Evolutionary conservation across 1,140 invertebrate species (phyloP).

Genomic region (Diprion similis): DNA sequence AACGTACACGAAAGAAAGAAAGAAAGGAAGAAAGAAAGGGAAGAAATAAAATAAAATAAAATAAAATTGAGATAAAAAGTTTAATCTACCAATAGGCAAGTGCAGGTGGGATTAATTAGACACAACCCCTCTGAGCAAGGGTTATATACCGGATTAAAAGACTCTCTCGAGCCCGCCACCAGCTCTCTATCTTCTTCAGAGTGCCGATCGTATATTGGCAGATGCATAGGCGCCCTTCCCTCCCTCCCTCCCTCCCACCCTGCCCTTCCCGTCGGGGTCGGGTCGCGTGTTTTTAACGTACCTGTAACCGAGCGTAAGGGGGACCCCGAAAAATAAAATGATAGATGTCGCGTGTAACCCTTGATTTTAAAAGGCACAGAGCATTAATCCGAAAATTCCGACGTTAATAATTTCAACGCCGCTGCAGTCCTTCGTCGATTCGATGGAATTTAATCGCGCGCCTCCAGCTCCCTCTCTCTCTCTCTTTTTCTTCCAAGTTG

Average conservation of each 20-base stretch:
- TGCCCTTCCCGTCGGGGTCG: too few species aligned
- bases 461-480: not conserved
- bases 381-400: conserved; percentile 35
- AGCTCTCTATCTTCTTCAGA: not conserved
- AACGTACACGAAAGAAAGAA: too few species aligned
- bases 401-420: conserved; percentile 26
- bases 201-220: conserved; percentile 17
- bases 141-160: not conserved
- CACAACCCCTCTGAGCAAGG: not conserved
- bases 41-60: too few species aligned
- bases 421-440: conserved; percentile 10
- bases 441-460: conserved; percentile 18
- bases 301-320: too few species aligned
- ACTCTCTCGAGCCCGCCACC: too few species aligned
- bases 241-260: not conserved
- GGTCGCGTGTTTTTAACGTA: too few species aligned
- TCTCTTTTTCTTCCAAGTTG: not conserved
- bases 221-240: not conserved
- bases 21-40: too few species aligned
- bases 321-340: not conserved
- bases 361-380: conserved; percentile 31
- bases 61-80: too few species aligned
- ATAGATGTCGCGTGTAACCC: conserved; percentile 23
- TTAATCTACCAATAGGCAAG: not conserved
- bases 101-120: conserved; percentile 1